These are phyloP conservation scores for Branchinecta sandiegonensis DNA, from an alignment of 2,888 invertebrate genomes.

Conservation along the genomic window DNA sequence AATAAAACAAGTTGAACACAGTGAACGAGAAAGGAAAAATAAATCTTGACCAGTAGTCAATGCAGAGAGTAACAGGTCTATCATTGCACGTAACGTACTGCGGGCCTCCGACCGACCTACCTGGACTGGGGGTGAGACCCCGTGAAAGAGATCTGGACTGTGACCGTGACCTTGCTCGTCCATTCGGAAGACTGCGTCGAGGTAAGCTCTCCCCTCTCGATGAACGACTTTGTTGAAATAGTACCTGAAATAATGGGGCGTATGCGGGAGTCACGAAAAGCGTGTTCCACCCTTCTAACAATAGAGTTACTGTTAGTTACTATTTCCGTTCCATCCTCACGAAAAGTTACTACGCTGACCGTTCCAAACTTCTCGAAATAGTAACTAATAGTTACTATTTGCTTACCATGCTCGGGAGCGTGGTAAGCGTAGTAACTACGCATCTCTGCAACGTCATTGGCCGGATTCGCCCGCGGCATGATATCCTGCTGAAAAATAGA, in stretches of 20 bases:
- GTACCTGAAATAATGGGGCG: background rate
- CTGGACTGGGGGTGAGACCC: constrained; percentile 27
- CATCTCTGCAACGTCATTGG: too few species aligned
- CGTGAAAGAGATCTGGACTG: constrained; percentile 13
- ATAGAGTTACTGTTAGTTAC: too few species aligned
- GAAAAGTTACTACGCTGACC: too few species aligned
- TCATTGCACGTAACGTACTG: constrained; percentile 71
- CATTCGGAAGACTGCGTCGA: background rate
- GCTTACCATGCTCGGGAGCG: too few species aligned
- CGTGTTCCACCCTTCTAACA: too few species aligned
- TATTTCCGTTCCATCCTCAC: too few species aligned
- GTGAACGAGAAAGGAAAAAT: constrained; percentile 81
- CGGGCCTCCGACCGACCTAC: constrained; percentile 44
- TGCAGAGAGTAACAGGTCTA: constrained; percentile 52
- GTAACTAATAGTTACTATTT: too few species aligned
- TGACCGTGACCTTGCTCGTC: background rate
- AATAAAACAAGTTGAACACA: constrained; percentile 75
- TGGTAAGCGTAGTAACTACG: too few species aligned
- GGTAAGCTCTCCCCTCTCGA: constrained; percentile 3
- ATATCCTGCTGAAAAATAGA: too few species aligned
- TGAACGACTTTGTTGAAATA: background rate
- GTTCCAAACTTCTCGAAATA: too few species aligned
- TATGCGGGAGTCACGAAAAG: too few species aligned
- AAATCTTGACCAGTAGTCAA: constrained; percentile 72
- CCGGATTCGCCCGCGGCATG: too few species aligned